Conservation (phyloP, 2,797 vertebrate species). For the Fratercula arctica region DNA sequence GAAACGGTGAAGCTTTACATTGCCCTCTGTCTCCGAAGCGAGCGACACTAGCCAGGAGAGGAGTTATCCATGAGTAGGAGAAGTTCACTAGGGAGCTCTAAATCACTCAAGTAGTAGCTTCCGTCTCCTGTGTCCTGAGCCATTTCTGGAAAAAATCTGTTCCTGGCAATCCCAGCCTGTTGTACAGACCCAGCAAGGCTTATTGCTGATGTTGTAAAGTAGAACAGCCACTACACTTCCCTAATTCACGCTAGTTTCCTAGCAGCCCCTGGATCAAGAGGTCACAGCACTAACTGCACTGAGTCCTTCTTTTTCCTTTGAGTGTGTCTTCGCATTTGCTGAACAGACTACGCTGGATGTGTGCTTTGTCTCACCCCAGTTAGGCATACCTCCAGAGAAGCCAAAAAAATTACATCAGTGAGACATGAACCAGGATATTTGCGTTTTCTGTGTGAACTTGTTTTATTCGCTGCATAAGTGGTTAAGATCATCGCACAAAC, state of each 20-base stretch:
- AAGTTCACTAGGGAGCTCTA: background rate
- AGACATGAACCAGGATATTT: background rate
- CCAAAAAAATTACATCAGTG: background rate
- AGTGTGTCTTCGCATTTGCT: background rate
- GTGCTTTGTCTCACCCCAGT: background rate
- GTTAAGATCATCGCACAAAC: slow-evolving; percentile 18
- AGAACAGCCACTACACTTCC: background rate
- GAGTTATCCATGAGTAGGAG: background rate
- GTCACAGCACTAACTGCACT: background rate
- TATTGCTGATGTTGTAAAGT: background rate
- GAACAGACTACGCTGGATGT: background rate
- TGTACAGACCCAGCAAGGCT: background rate
- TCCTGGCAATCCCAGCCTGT: background rate
- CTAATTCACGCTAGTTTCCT: background rate
- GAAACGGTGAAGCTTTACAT: rapidly evolving
- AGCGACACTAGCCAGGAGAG: background rate
- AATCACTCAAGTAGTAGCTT: background rate
- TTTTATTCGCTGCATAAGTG: slow-evolving; percentile 19
- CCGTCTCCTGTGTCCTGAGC: background rate
- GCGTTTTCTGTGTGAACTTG: background rate
- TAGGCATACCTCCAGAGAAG: background rate
- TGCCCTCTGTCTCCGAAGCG: background rate
- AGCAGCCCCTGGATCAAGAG: background rate
- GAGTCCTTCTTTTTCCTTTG: background rate
- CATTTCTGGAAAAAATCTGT: background rate